Conservation (phyloP, 1,140 invertebrate genomes). For the Heliconius melpomene region DNA sequence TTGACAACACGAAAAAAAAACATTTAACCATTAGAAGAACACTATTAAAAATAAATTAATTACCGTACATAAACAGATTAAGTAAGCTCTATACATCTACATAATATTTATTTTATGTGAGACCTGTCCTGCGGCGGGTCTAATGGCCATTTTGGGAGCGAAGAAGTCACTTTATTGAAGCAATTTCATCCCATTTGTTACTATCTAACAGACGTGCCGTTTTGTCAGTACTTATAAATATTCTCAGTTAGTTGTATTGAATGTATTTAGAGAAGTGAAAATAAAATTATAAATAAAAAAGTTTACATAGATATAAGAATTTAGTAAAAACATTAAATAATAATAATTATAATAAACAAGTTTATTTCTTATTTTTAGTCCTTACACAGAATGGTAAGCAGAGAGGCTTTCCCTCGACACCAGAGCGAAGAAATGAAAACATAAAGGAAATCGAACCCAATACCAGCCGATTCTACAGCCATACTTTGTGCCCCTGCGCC, state of each 20-base stretch:
- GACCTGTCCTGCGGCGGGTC: slow-evolving; percentile 48
- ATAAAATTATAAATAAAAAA: too few species aligned
- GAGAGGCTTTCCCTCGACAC: too few species aligned
- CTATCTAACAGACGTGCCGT: slow-evolving; percentile 49
- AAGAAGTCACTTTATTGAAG: slow-evolving; percentile 67
- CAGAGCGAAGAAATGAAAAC: too few species aligned
- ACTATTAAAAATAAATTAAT: slow-evolving; percentile 5
- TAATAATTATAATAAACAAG: too few species aligned
- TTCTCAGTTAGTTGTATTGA: slow-evolving; percentile 23
- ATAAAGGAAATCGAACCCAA: too few species aligned
- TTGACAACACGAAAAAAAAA: background rate
- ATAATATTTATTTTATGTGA: slow-evolving; percentile 56
- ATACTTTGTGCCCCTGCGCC: too few species aligned
- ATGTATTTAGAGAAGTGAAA: too few species aligned
- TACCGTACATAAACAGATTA: slow-evolving; percentile 44
- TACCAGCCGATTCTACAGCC: too few species aligned
- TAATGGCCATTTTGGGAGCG: slow-evolving; percentile 70
- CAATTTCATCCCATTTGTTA: slow-evolving; percentile 70
- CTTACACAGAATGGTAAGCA: too few species aligned
- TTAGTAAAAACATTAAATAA: too few species aligned
- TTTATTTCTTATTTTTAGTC: too few species aligned
- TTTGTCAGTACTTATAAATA: slow-evolving; percentile 33
- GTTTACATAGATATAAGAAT: too few species aligned
- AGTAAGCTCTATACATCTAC: slow-evolving; percentile 58
- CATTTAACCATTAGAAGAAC: background rate